Percentiles rank a stretch among this genome's conserved stretches.
Evolutionary conservation across 2,888 invertebrate species (phyloP).

Genomic region (Euplexia lucipara): DNA sequence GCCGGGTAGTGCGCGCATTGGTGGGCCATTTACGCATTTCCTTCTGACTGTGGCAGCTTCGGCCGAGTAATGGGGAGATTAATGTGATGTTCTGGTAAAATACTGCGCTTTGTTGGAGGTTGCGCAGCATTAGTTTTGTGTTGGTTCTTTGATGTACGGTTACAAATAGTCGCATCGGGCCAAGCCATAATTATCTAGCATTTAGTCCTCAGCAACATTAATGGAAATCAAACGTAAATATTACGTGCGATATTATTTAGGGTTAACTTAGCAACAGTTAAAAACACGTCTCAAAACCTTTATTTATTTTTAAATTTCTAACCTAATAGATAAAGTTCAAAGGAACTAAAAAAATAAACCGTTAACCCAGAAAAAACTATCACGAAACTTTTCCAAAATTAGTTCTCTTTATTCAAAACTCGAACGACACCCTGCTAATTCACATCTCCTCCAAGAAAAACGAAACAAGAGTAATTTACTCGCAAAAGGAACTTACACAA

Average conservation of each 20-base stretch:
- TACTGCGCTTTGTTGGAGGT: not conserved
- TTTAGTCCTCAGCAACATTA: not conserved
- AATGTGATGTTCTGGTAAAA: conserved; percentile 6
- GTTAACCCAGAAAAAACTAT: not conserved
- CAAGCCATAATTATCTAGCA: not conserved
- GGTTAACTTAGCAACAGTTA: too few relatives aligned
- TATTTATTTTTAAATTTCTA: not conserved
- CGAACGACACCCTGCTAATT: not conserved
- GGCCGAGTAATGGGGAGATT: conserved; percentile 15
- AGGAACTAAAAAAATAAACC: not conserved
- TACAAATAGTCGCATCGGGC: not conserved
- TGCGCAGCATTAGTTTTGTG: not conserved
- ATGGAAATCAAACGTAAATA: not conserved
- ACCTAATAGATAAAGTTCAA: not conserved
- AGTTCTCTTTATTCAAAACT: not conserved
- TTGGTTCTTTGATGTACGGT: not conserved
- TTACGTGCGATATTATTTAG: too few relatives aligned
- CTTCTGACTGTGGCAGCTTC: not conserved
- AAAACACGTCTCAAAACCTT: not conserved
- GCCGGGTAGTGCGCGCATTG: not conserved
- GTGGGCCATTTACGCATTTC: conserved; percentile 10
- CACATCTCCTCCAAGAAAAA: conserved; percentile 37
- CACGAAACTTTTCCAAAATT: not conserved
- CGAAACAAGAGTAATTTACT: conserved; percentile 50
- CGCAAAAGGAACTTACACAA: conserved; percentile 45